Evolutionary conservation across 30 jellyfish, hydroid and myxozoan genomes (phyloP), one percentile per base, ranked within the genome.

Genomic region (Chrysaora quinquecirrha): DNA sequence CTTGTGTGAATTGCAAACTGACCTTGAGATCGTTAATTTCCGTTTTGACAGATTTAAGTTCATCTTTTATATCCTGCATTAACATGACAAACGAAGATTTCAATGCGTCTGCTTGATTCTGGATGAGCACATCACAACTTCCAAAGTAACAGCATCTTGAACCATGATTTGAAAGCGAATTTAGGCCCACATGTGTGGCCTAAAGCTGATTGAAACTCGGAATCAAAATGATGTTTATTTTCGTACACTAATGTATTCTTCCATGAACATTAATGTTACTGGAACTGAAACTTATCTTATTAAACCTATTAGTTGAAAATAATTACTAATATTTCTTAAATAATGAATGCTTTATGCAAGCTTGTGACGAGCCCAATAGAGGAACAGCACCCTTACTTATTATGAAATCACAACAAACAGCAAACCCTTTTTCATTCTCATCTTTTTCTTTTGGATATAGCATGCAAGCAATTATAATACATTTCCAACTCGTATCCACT

Each of bases 91-190:
- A 63, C 23, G 72, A 18, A 1, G 89, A 34, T 38, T 78, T 78
- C 30, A 60, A 78, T 9, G 89, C 89, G 28, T 61, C 81, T 27
- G 89, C 80, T 61, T 78, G 89, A 27, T 61, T 78, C 50, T 78
- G 89, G 20, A 78, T 4, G 14, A 78, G 89, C 34, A 33, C 30
- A 58, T 78, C 34, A 78, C 89, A 33, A 62, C 72, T 34, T 61
- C 89, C n/a, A 78, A 23, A 0, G 89, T 78, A 24, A 78, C 89
- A 60, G 58, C 16, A 6, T 43, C 58, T 43, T 43, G 58, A 43
- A 43, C 58, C 58, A 43, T 43, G 58, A 43, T 43, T 43, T 43
- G 16, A 6, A 43, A 16, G 58, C 58, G 58, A 43, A 43, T 43
- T 43, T 43, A 43, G 58, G 58, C 58, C 58, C 9, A 16, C 58